phyloP scores from a whole-genome alignment of 1,140 invertebrate genomes.

The Heliconius eleuchia region DNA sequence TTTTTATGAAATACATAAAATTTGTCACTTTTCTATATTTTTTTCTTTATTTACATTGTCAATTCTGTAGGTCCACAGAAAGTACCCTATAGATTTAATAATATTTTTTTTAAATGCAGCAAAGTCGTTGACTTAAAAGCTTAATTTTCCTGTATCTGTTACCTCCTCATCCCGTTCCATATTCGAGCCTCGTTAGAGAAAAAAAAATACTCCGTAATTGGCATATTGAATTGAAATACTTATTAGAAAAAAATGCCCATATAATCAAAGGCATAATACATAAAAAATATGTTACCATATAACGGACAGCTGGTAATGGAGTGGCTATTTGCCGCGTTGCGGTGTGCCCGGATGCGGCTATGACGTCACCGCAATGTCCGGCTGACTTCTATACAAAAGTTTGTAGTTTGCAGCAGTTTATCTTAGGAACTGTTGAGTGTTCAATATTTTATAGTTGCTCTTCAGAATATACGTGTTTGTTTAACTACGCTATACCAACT shows the following conservation, averaged over 20 bases:
- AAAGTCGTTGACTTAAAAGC: no score
- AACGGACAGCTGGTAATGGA: slow-evolving; percentile 40
- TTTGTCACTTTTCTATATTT: no score
- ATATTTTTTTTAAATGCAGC: no score
- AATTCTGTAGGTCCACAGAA: no score
- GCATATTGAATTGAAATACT: neutral
- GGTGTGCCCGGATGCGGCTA: slow-evolving; percentile 46
- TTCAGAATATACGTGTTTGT: neutral
- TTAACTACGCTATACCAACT: neutral
- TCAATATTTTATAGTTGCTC: neutral
- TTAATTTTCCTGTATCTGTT: no score
- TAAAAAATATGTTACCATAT: slow-evolving; percentile 38
- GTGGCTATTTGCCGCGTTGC: slow-evolving; percentile 41
- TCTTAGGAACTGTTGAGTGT: neutral
- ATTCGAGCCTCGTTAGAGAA: no score
- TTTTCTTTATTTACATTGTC: no score
- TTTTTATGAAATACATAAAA: no score
- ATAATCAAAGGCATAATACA: slow-evolving; percentile 32
- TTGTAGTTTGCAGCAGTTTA: slow-evolving; percentile 1
- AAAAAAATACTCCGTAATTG: neutral
- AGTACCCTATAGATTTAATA: no score
- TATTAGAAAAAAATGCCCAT: slow-evolving; percentile 5
- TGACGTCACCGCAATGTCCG: slow-evolving; percentile 47
- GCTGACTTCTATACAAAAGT: slow-evolving; percentile 18
- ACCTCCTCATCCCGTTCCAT: no score